Percentiles rank a stretch among this genome's conserved stretches.
These are phyloP conservation scores for Bostrychus sinensis DNA, from an alignment of 2,113 vertebrate genomes.

Conservation along the genomic window DNA sequence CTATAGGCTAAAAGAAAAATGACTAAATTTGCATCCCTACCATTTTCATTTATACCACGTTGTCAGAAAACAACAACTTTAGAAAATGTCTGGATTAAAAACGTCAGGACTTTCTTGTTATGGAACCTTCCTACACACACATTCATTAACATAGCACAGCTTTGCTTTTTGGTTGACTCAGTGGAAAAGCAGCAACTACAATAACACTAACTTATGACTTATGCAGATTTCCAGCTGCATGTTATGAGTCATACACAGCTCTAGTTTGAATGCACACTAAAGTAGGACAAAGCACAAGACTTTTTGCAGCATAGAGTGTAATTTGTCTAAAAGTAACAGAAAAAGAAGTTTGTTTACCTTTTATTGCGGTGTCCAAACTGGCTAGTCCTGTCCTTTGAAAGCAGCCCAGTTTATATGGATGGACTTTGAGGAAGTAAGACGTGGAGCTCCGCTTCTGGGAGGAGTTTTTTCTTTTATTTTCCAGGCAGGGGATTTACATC, in stretches of 20 bases:
- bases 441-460: constrained; percentile 20
- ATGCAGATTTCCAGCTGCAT: constrained; percentile 26
- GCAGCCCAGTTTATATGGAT: constrained; percentile 64
- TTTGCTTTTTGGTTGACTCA: background rate
- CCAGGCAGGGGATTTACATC: constrained; percentile 53
- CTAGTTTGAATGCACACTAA: background rate
- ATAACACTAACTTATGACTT: background rate
- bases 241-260: background rate
- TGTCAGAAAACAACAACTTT: too few relatives aligned
- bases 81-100: background rate
- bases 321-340: background rate
- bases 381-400: constrained; percentile 25
- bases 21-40: background rate
- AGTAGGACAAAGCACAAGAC: background rate
- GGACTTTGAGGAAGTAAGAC: constrained; percentile 75
- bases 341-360: constrained; percentile 45
- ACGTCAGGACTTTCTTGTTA: background rate
- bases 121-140: constrained; percentile 13
- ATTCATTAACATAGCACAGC: background rate
- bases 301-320: too few relatives aligned
- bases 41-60: background rate
- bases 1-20: too few relatives aligned
- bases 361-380: constrained; percentile 4
- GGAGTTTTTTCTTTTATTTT: constrained; percentile 24
- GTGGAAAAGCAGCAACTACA: background rate